These are phyloP conservation scores for Furcula furcula DNA, from an alignment of 2,888 invertebrate genomes.

Conservation along the genomic window DNA sequence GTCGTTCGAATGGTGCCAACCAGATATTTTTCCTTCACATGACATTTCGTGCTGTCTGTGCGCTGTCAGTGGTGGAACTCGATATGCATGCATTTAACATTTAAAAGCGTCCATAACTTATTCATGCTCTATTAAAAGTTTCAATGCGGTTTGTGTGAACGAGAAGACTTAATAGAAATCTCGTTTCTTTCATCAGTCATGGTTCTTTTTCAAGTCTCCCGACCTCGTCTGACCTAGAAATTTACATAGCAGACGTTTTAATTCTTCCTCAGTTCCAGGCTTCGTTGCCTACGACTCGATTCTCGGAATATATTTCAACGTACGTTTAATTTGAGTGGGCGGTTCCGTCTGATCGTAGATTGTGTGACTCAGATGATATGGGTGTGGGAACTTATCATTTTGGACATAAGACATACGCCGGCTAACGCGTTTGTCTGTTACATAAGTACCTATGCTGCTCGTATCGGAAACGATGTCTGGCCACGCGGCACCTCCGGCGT, in stretches of 20 bases:
- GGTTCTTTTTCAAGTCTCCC: slow-evolving; percentile 29
- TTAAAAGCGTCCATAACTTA: slow-evolving; percentile 32
- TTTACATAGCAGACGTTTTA: slow-evolving; percentile 48
- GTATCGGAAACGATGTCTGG: slow-evolving; percentile 55
- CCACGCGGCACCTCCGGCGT: slow-evolving; percentile 40
- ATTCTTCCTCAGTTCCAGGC: slow-evolving; percentile 41
- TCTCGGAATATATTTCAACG: slow-evolving; percentile 56
- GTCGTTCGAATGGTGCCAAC: slow-evolving; percentile 59
- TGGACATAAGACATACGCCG: slow-evolving; percentile 41
- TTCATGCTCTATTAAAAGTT: slow-evolving; percentile 26
- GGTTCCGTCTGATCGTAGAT: slow-evolving; percentile 59
- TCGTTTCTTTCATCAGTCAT: slow-evolving; percentile 31
- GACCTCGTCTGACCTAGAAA: slow-evolving; percentile 44
- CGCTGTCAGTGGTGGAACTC: slow-evolving; percentile 35
- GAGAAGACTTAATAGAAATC: slow-evolving; percentile 24
- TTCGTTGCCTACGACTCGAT: slow-evolving; percentile 38
- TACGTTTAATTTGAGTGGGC: slow-evolving; percentile 65
- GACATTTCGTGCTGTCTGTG: slow-evolving; percentile 41
- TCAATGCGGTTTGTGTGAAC: slow-evolving; percentile 17
- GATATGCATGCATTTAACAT: slow-evolving; percentile 36
- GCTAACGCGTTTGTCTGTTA: slow-evolving; percentile 52
- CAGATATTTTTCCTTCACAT: slow-evolving; percentile 49
- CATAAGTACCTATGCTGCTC: slow-evolving; percentile 51
- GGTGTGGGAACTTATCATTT: slow-evolving; percentile 65
- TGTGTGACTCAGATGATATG: slow-evolving; percentile 66